Base-by-base conservation (phyloP, 1,140 invertebrate genomes). In the Branchinecta lynchi region DNA sequence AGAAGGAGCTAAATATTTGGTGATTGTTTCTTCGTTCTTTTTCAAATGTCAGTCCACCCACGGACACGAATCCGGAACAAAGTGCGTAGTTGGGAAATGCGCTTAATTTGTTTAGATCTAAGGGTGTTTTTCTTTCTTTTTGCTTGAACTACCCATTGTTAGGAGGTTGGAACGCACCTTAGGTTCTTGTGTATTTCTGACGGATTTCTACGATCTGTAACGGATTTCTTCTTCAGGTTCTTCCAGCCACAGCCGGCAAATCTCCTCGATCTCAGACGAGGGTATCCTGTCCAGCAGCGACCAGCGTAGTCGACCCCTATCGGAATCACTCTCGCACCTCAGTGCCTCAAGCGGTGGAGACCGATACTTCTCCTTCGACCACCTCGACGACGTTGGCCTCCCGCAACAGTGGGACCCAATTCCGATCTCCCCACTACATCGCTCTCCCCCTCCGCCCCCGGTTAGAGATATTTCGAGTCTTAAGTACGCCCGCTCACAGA, bases 391-490 rank as follows among this genome's bases (percentile, higher is more conserved):
- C 17, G 45, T 67, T 44, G 66, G 66, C 21, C 43, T 70, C 15
- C 69, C 43, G 44, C 12, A 65, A 51, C 67, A 70, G 69, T 72
- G 71, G 66, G 46, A 67, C 70, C 68, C 68, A 67, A 69, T 17
- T 69, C n/a, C n/a, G 12, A 70, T 70, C 51, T 44, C 67, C 12
- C 69, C 70, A 68, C 66, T 45, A 15, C 74, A 71, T 71, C 72
- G 70, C 8, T 70, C 72, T 43, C 72, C 70, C 45, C 45, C 69
- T 12, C 67, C 71, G n/a, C 83, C 85, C 17, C 85, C 86, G 67
- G 85, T 86, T 32, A 80, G 86, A 72, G 86, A 88, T 77, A 82
- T 86, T 21, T 84, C 86, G 69, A 87, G 83, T 75, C 81, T 87
- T 74, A 86, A 86, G 76, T 77, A 79, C 74, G 75, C 87, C 71